Percentiles rank a stretch among this genome's conserved stretches.
Conservation (phyloP, 2,113 vertebrate genomes). For the Melospiza georgiana region DNA sequence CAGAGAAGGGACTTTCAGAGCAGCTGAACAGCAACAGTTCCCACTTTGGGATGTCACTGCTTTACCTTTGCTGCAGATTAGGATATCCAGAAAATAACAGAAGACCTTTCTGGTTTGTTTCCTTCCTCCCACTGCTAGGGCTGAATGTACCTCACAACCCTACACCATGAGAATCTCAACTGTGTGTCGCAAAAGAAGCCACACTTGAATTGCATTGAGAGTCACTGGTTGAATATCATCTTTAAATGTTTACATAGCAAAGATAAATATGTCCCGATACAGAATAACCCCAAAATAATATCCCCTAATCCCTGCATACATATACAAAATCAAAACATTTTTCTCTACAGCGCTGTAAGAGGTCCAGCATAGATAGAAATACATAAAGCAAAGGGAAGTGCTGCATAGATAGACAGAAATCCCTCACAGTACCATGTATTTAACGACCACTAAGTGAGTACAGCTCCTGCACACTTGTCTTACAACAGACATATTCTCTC, state of each 20-base stretch:
- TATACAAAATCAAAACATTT: neutral
- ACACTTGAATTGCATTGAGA: neutral
- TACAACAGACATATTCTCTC: neutral
- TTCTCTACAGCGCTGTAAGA: neutral
- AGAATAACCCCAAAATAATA: neutral
- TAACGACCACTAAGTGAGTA: neutral
- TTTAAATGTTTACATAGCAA: neutral
- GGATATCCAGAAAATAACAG: neutral
- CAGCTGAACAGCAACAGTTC: neutral
- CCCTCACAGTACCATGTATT: neutral
- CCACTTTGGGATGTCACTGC: neutral
- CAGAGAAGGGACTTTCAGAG: neutral
- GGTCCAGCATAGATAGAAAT: neutral
- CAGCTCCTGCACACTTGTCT: neutral
- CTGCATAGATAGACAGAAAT: fast-evolving
- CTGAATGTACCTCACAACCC: fast-evolving
- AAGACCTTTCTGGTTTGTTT: neutral
- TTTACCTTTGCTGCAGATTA: neutral
- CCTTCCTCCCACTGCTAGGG: neutral
- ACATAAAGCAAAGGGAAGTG: no score
- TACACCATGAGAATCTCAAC: neutral
- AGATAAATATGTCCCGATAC: neutral
- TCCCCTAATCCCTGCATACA: neutral
- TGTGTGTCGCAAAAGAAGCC: neutral
- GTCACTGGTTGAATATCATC: neutral